Evolutionary conservation across 2,113 vertebrate genomes (phyloP).

Genomic region (Peromyscus maniculatus): DNA sequence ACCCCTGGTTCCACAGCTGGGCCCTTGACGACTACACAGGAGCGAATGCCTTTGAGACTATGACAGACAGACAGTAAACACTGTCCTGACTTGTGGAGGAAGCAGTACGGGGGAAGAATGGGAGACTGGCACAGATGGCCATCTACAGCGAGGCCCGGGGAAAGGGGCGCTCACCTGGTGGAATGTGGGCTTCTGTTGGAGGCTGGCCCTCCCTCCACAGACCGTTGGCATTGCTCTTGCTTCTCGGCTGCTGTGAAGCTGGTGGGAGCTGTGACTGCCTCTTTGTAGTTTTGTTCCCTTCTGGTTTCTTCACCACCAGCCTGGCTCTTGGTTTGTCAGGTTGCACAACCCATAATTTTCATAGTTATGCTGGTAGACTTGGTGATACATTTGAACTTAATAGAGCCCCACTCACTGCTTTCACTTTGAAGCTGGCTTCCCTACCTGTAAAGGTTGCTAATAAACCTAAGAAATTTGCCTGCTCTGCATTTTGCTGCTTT

Average conservation of each 20-base stretch:
- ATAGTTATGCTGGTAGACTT: not conserved
- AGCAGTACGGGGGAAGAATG: too few species aligned
- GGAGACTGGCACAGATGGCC: too few species aligned
- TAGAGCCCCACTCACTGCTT: not conserved
- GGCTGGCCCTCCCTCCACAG: not conserved
- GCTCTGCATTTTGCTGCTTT: not conserved
- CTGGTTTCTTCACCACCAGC: not conserved
- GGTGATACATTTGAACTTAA: not conserved
- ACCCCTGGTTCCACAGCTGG: not conserved
- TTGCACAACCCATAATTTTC: conserved; percentile 13
- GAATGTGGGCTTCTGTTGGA: not conserved
- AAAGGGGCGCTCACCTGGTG: too few species aligned
- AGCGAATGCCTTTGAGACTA: not conserved
- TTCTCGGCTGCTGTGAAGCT: not conserved
- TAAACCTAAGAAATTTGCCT: not conserved
- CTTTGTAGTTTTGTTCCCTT: not conserved
- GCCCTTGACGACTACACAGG: not conserved
- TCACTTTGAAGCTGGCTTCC: conserved; percentile 65
- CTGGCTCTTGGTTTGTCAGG: conserved; percentile 6
- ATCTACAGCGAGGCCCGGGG: not conserved
- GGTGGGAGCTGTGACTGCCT: not conserved
- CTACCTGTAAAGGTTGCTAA: not conserved
- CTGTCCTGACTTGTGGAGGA: accelerated
- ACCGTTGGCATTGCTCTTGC: too few species aligned
- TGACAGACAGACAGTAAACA: not conserved